Evolutionary conservation across 2,888 invertebrate species (phyloP), one percentile per base, ranked within the genome.

Genomic region (Conchocele bisecta): DNA sequence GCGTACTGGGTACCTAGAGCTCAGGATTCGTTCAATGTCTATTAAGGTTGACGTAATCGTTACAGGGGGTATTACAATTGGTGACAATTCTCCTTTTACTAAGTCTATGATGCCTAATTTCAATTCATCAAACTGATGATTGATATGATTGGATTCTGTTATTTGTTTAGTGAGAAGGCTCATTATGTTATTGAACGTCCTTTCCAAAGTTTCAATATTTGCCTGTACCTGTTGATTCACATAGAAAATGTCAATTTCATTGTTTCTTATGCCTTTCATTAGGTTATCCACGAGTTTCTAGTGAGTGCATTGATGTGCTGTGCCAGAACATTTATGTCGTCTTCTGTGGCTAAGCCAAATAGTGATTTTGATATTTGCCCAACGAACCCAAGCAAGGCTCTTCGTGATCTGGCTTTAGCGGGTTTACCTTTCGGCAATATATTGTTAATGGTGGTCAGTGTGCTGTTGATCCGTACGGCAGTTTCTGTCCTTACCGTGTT

Each of bases 41-140:
- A n/a, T n/a, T n/a, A n/a, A n/a, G n/a, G n/a, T n/a, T n/a, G n/a
- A n/a, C n/a, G n/a, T n/a, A n/a, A n/a, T n/a, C n/a, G n/a, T n/a
- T n/a, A n/a, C n/a, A n/a, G n/a, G n/a, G n/a, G n/a, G n/a, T 20
- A 64, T 59, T 22, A 64, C 4, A n/a, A 44, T 24, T 15, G 60
- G 68, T 11, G 57, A 65, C 15, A 69, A 24, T 35, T 58, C 61
- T 26, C 64, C 73, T 24, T 74, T 56, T 4, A 65, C 63, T 44
- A 69, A 57, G 17, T 68, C 48, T 60, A 53, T 53, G 15, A 74
- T 20, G 0, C 73, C 73, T 2, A 24, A 20, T 56, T 60, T 69
- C n/a, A n/a, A n/a, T n/a, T n/a, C 56, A 33, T 60, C 33, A 41
- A 74, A 56, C 1, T 13, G 13, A 37, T 41, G 6, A 15, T 53